These are phyloP conservation scores for Agapostemon virescens DNA, from an alignment of 2,888 invertebrate species.

Conservation along the genomic window DNA sequence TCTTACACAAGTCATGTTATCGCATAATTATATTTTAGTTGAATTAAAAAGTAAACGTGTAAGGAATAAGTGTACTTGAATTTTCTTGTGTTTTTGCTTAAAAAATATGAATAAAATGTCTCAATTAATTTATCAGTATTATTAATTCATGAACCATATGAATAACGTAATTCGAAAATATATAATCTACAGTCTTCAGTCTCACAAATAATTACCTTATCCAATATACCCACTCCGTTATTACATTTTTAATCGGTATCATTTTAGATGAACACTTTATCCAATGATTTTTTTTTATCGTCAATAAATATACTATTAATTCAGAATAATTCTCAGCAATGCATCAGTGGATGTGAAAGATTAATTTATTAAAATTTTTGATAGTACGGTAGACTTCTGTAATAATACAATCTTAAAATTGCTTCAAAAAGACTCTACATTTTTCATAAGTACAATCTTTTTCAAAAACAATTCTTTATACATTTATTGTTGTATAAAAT, in stretches of 20 bases:
- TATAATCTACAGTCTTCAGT: neutral
- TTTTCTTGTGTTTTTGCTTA: conserved; percentile 80
- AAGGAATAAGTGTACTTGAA: conserved; percentile 79
- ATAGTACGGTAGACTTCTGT: neutral
- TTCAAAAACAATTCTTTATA: too few species aligned
- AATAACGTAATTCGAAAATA: neutral
- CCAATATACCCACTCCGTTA: neutral
- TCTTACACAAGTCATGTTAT: conserved; percentile 76
- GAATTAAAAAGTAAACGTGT: conserved; percentile 75
- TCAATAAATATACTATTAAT: neutral
- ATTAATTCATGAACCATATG: conserved; percentile 2
- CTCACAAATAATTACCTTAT: neutral
- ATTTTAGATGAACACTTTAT: neutral
- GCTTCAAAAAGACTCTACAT: too few species aligned
- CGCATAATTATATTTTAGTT: conserved; percentile 78
- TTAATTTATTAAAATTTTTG: neutral
- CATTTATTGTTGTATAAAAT: too few species aligned
- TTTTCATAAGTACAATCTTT: too few species aligned
- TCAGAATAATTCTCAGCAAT: too few species aligned
- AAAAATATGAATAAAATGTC: conserved; percentile 79
- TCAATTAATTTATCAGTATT: conserved; percentile 64
- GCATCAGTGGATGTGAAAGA: neutral
- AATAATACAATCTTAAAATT: too few species aligned
- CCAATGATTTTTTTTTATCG: too few species aligned
- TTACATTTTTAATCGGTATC: neutral